phyloP scores from a whole-genome alignment of 2,888 invertebrate species.

The Limnephilus lunatus region DNA sequence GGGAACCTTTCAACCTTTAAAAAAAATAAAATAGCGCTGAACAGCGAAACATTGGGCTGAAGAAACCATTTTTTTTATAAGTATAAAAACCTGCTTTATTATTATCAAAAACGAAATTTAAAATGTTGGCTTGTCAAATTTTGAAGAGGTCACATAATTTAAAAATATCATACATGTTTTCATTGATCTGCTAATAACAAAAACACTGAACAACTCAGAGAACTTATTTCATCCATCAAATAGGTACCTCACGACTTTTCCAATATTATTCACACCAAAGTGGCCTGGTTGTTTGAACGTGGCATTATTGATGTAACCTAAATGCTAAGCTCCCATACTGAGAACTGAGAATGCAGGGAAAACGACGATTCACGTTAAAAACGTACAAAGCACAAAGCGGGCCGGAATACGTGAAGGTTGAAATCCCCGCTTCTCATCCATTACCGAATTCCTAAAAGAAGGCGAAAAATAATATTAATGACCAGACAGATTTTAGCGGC shows the following conservation, averaged over 20 bases:
- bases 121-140: no score
- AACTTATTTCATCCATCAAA: no score
- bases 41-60: no score
- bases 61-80: no score
- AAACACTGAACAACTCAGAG: no score
- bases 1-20: no score
- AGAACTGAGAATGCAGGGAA: neutral
- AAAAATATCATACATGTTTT: no score
- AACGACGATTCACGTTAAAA: neutral
- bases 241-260: neutral
- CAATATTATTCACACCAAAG: neutral
- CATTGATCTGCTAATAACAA: no score
- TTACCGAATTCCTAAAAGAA: slow-evolving; percentile 35
- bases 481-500: slow-evolving; percentile 36
- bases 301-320: neutral
- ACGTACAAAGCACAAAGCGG: neutral
- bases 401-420: neutral
- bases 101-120: no score
- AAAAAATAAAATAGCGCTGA: no score
- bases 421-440: slow-evolving; percentile 25
- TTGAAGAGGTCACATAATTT: no score
- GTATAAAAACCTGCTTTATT: no score
- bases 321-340: neutral
- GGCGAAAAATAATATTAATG: slow-evolving; percentile 38
- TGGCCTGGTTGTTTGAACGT: neutral